Evolutionary conservation across 2,888 invertebrate species (phyloP).

Genomic region (Lepetodrilus schrolli): DNA sequence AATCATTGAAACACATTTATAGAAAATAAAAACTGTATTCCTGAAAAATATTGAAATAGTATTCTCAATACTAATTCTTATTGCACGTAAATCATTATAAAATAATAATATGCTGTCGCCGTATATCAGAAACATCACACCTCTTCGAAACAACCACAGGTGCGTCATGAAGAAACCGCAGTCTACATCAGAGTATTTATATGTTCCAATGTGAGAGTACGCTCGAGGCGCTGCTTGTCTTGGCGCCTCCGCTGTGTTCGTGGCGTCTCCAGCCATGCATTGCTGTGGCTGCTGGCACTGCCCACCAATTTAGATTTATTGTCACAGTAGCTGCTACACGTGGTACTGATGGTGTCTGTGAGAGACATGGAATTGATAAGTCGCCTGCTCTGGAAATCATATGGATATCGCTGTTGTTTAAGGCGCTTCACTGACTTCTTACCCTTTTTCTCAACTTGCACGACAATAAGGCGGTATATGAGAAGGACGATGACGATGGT

Average conservation of each 20-base stretch:
- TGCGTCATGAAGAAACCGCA: not conserved
- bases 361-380: conserved; percentile 22
- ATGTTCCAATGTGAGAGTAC: conserved; percentile 30
- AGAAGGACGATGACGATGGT: conserved; percentile 90
- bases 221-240: conserved; percentile 23
- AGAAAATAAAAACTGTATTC: too few species aligned
- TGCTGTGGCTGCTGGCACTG: conserved; percentile 34
- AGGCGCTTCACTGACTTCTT: not conserved
- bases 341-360: conserved; percentile 24
- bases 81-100: too few species aligned
- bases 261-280: conserved; percentile 23
- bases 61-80: too few species aligned
- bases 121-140: too few species aligned
- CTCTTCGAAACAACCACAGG: too few species aligned
- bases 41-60: too few species aligned
- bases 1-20: too few species aligned
- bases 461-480: conserved; percentile 83
- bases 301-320: conserved; percentile 33
- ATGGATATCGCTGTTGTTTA: conserved; percentile 6
- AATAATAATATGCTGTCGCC: too few species aligned
- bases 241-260: not conserved
- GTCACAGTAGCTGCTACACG: conserved; percentile 30
- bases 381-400: conserved; percentile 7
- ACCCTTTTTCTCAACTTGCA: conserved; percentile 52
- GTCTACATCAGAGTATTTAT: conserved; percentile 28